A percentile compares a stretch with the other conserved stretches of the same genome.
These are phyloP conservation scores for Xerus inauris DNA, from an alignment of 2,113 vertebrate genomes.

Conservation along the genomic window DNA sequence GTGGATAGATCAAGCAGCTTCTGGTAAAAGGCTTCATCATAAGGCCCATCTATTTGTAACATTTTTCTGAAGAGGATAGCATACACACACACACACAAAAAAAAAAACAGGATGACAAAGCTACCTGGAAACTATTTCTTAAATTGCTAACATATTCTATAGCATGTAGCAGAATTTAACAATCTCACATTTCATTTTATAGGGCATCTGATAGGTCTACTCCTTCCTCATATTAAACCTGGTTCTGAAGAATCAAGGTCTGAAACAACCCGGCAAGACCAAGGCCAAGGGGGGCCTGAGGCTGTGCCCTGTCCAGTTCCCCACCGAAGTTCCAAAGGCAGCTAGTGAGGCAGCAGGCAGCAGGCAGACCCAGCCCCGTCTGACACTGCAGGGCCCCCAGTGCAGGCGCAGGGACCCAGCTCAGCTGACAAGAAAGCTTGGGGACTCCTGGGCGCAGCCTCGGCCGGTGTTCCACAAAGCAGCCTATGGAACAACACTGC, in stretches of 20 bases:
- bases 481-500: constrained; percentile 49
- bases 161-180: not conserved
- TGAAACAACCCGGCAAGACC: not conserved
- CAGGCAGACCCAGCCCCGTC: no score
- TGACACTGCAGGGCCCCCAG: not conserved
- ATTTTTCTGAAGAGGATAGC: constrained; percentile 86
- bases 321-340: not conserved
- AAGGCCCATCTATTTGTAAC: constrained; percentile 95
- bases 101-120: not conserved
- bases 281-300: not conserved
- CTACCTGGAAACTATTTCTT: not conserved
- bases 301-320: not conserved
- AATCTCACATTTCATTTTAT: not conserved
- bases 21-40: constrained; percentile 94
- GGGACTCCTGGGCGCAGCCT: not conserved
- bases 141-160: not conserved
- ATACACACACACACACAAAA: not conserved
- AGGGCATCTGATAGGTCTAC: not conserved
- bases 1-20: constrained; percentile 91
- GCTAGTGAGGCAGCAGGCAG: not conserved
- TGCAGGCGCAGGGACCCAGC: not conserved
- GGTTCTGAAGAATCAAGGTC: not conserved
- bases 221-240: not conserved
- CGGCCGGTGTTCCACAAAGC: not conserved
- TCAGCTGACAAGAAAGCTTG: no score